Percentiles rank a stretch among this genome's conserved stretches.
phyloP scores from a whole-genome alignment of 2,888 invertebrate genomes.

The Colletes collaris region DNA sequence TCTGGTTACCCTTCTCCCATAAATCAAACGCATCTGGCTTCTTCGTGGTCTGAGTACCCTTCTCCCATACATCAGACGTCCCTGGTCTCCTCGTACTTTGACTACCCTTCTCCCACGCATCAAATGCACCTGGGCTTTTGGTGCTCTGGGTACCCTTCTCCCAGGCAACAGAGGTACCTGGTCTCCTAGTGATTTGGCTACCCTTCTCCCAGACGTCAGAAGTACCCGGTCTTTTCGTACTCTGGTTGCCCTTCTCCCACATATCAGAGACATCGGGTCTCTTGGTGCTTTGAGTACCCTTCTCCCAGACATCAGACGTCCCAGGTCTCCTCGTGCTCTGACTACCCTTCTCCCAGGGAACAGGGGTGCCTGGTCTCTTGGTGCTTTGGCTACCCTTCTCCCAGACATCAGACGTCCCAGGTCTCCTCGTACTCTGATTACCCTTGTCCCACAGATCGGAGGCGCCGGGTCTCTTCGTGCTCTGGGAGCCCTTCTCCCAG shows the following conservation, averaged over 20 bases:
- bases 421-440: neutral
- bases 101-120: neutral
- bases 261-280: neutral
- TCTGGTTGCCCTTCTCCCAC: conserved; percentile 15
- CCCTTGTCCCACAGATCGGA: conserved; percentile 27
- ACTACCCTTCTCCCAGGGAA: conserved; percentile 52
- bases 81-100: conserved; percentile 53
- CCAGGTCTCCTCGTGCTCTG: conserved; percentile 6
- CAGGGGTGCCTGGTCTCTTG: conserved; percentile 14
- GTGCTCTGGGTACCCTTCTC: conserved; percentile 35
- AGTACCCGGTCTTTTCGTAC: conserved; percentile 27
- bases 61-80: neutral
- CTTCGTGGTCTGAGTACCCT: conserved; percentile 16
- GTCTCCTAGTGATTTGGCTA: conserved; percentile 16
- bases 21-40: neutral
- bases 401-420: conserved; percentile 5
- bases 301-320: neutral
- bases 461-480: conserved; percentile 13
- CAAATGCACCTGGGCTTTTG: neutral
- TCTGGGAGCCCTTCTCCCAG: conserved; percentile 49
- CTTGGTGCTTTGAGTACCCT: neutral
- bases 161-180: conserved; percentile 45
- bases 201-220: conserved; percentile 18
- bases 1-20: conserved; percentile 15
- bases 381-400: conserved; percentile 11